Conservation (phyloP, 35 echinoderm and acorn worm species). For the Apostichopus californicus region DNA sequence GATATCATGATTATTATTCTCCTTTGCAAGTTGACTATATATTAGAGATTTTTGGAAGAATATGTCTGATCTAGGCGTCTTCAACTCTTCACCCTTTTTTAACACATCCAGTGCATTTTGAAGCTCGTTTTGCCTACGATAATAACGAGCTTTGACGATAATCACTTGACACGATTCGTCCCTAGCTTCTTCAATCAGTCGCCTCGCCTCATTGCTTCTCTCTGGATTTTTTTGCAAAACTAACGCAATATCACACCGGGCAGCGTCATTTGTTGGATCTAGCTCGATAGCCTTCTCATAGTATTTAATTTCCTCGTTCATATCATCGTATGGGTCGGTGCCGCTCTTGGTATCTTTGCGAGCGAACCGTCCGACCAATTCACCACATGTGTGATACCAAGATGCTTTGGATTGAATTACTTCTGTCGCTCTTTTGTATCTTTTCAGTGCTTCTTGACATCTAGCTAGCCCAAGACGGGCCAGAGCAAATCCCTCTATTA, state of each 20-base stretch:
- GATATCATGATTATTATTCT: background rate
- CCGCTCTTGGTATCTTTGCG: background rate
- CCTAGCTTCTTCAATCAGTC: background rate
- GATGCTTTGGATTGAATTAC: background rate
- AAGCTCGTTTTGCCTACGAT: background rate
- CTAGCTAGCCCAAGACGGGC: background rate
- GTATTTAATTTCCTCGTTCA: conserved; percentile 9
- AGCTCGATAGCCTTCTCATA: conserved; percentile 25
- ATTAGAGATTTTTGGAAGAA: conserved; percentile 18
- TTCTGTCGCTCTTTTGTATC: conserved; percentile 2
- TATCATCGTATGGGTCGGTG: background rate
- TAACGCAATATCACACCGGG: background rate
- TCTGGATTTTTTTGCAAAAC: background rate
- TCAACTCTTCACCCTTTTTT: background rate
- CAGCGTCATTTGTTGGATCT: conserved; percentile 12
- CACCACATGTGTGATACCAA: background rate
- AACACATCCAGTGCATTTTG: background rate
- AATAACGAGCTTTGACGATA: conserved; percentile 18
- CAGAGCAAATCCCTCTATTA: conserved; percentile 27
- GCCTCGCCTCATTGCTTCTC: background rate
- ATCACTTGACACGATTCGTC: conserved; percentile 11
- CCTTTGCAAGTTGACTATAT: background rate
- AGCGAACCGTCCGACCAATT: background rate
- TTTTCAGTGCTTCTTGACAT: background rate
- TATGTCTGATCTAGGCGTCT: conserved; percentile 14